Evolutionary conservation across 2,797 vertebrate species (phyloP).

Genomic region (Oreonectes daqikongensis): DNA sequence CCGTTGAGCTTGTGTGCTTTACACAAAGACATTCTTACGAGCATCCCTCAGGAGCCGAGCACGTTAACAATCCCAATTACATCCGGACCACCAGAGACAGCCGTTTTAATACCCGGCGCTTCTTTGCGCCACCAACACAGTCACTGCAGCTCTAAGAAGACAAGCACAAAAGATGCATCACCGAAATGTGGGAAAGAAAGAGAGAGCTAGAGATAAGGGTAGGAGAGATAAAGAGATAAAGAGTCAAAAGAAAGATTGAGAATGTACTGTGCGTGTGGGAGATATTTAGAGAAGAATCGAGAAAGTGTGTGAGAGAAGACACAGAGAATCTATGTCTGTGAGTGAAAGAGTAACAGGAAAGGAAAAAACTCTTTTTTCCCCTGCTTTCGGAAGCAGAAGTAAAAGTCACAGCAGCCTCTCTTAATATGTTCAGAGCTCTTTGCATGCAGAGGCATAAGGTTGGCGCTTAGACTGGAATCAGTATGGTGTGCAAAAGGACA

Average conservation of each 20-base stretch:
- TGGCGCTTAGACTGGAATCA: slow-evolving; percentile 68
- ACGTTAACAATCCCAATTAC: slow-evolving; percentile 87
- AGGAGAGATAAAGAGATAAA: slow-evolving; percentile 48
- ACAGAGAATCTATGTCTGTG: slow-evolving; percentile 32
- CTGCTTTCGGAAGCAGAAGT: slow-evolving; percentile 70
- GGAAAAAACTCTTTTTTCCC: slow-evolving; percentile 15
- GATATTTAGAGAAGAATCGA: slow-evolving; percentile 51
- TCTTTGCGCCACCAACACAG: slow-evolving; percentile 74
- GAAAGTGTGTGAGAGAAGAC: slow-evolving; percentile 32
- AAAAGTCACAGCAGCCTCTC: slow-evolving; percentile 66
- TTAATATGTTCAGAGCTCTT: slow-evolving; percentile 62
- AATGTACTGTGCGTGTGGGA: slow-evolving; percentile 7
- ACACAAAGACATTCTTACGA: slow-evolving; percentile 75
- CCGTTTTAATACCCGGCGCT: slow-evolving; percentile 78
- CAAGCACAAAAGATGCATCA: slow-evolving; percentile 49
- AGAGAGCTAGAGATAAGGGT: slow-evolving; percentile 24
- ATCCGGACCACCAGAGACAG: slow-evolving; percentile 82
- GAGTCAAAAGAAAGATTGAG: slow-evolving; percentile 43
- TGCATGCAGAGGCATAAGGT: slow-evolving; percentile 73
- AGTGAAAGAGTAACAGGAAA: background rate
- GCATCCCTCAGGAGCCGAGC: slow-evolving; percentile 79
- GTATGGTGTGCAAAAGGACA: slow-evolving; percentile 67
- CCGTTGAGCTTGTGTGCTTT: slow-evolving; percentile 77
- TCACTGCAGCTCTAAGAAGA: slow-evolving; percentile 61
- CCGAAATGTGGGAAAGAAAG: slow-evolving; percentile 56